Evolutionary conservation across 2,797 vertebrate species (phyloP), one percentile per base, ranked within the genome.

Genomic region (Eulemur rubriventer): DNA sequence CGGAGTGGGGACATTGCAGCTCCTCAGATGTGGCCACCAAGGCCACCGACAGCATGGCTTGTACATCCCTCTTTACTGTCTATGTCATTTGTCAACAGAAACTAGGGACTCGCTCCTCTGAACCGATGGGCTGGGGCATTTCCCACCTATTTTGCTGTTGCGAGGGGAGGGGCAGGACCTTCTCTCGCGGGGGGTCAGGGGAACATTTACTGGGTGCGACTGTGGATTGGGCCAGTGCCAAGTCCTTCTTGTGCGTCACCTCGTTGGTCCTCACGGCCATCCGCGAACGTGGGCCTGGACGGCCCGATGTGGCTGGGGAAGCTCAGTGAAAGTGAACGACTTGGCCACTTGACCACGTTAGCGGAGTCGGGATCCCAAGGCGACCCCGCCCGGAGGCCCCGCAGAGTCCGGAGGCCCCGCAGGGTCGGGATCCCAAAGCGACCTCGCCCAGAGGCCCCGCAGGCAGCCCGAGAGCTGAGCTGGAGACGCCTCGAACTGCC

Each of bases 21-120:
- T 79, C 43, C 65, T 92, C 70, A 57, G 43, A 30, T 81, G 67
- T 13, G 17, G 43, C 65, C 57, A n/a, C n/a, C 10, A 1, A 41
- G 18, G 38, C 73, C 35, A 17, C 5, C 28, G 46, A 46, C 33
- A 9, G 43, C 16, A 4, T 0, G 0, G 6, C 22, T 35, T 41
- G 7, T 12, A 0, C 2, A 0, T 4, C 30, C 41, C 14, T 22
- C 17, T 43, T 57, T 55, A 0, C 10, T 1, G 17, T 65, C 24
- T 12, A 4, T 4, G 41, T 35, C 18, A 3, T 50, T 78, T 50
- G 28, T n/a, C 69, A n/a, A 18, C 11, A 69, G 38, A 38, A 13
- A n/a, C 0, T 5, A 7, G 90, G 57, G 59, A 30, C 2, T 24
- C 9, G 18, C 14, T 67, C 28, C 5, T 43, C 43, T n/a, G 13